Evolutionary conservation across 2,888 invertebrate species (phyloP).

Genomic region (Agrilus cyanescens): DNA sequence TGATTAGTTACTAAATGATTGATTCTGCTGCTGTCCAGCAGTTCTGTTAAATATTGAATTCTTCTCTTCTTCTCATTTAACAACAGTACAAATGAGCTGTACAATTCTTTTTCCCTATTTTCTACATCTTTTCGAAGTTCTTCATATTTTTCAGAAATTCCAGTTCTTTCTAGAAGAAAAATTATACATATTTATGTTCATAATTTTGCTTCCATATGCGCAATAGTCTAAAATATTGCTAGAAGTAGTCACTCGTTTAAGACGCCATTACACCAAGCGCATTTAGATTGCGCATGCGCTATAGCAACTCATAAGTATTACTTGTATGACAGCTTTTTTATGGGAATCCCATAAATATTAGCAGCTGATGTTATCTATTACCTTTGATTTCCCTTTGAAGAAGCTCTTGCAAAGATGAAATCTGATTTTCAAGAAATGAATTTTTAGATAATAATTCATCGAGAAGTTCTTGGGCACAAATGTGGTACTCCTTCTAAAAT

Average conservation of each 20-base stretch:
- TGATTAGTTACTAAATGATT: neutral
- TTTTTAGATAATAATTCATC: constrained; percentile 12
- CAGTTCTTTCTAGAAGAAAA: constrained; percentile 11
- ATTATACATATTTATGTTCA: constrained; percentile 9
- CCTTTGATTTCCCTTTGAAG: too few species aligned
- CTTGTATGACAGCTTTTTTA: too few species aligned
- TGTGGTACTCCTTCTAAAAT: constrained; percentile 15
- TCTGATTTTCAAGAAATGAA: neutral
- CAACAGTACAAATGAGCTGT: constrained; percentile 24
- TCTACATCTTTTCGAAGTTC: constrained; percentile 14
- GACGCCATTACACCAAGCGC: too few species aligned
- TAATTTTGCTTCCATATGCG: constrained; percentile 9
- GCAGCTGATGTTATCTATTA: too few species aligned
- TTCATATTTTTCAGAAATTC: constrained; percentile 10
- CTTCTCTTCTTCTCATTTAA: constrained; percentile 31
- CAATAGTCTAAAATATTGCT: too few species aligned
- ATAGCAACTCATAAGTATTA: too few species aligned
- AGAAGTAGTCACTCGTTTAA: too few species aligned
- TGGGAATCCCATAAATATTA: too few species aligned
- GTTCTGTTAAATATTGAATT: constrained; percentile 28
- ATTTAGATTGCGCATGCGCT: too few species aligned
- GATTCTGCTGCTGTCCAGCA: constrained; percentile 16
- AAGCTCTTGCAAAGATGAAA: too few species aligned
- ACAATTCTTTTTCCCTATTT: constrained; percentile 22
- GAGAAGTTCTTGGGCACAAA: constrained; percentile 12